Evolutionary conservation across 1,140 invertebrate species (phyloP).

Genomic region (Galleria mellonella): DNA sequence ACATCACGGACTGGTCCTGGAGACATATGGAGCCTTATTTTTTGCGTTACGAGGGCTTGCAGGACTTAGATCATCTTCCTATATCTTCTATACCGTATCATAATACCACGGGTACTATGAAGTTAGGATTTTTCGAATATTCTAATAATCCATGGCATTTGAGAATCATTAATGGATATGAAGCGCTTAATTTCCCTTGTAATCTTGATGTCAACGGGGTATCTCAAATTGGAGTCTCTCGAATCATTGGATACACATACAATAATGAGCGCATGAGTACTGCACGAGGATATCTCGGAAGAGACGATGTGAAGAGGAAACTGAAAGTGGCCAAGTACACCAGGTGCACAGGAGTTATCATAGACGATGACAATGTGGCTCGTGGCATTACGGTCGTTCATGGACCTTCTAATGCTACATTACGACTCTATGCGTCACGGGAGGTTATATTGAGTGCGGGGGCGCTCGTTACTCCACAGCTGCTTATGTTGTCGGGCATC

Average conservation of each 20-base stretch:
- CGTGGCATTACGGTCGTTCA: conserved; percentile 74
- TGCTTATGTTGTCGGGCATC: conserved; percentile 85
- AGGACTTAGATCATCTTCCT: conserved; percentile 21
- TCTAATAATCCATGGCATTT: conserved; percentile 68
- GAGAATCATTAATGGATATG: conserved; percentile 70
- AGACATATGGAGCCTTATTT: conserved; percentile 37
- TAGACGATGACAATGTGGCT: conserved; percentile 81
- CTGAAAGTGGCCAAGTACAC: conserved; percentile 81
- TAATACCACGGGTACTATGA: conserved; percentile 74
- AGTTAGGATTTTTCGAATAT: conserved; percentile 75
- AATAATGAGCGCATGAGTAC: conserved; percentile 33
- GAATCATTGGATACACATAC: conserved; percentile 30
- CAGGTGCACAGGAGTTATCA: conserved; percentile 80
- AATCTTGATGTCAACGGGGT: conserved; percentile 74
- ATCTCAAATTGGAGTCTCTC: conserved; percentile 72
- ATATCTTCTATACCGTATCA: conserved; percentile 62
- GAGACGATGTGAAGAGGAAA: conserved; percentile 75
- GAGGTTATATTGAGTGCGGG: conserved; percentile 85
- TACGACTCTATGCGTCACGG: conserved; percentile 68
- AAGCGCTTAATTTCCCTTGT: conserved; percentile 44
- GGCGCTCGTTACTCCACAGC: conserved; percentile 80
- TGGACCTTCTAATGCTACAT: not conserved
- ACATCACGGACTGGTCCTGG: conserved; percentile 39
- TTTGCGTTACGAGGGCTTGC: conserved; percentile 34
- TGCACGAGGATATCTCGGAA: conserved; percentile 28